Conservation (phyloP, 2,797 vertebrate species). For the Urosaurus nigricauda region DNA sequence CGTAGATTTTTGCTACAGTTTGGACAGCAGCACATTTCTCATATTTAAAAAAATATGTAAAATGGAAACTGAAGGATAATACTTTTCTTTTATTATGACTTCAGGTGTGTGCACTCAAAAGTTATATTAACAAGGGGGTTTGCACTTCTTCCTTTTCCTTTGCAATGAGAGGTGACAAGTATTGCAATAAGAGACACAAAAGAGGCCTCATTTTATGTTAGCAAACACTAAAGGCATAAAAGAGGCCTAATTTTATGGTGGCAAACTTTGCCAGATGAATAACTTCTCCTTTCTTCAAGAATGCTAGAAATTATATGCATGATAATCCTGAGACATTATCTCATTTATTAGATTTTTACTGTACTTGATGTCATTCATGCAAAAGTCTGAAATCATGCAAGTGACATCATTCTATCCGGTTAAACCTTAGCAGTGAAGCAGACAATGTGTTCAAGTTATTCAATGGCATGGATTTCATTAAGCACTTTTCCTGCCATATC, state of each 20-base stretch:
- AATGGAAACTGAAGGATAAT: slow-evolving; percentile 31
- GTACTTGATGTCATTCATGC: slow-evolving; percentile 4
- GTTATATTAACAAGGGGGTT: slow-evolving; percentile 41
- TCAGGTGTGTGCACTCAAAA: slow-evolving; percentile 37
- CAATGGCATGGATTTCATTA: slow-evolving; percentile 48
- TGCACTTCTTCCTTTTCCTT: slow-evolving; percentile 57
- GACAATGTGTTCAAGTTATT: slow-evolving; percentile 13
- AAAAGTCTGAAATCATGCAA: slow-evolving; percentile 39
- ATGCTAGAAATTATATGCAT: slow-evolving; percentile 18
- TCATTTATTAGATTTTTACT: slow-evolving; percentile 12
- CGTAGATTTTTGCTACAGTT: too few relatives aligned
- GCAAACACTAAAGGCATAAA: background rate
- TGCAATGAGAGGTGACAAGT: background rate
- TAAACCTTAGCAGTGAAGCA: slow-evolving; percentile 34
- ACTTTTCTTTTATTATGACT: slow-evolving; percentile 35
- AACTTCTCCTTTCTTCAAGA: slow-evolving; percentile 15
- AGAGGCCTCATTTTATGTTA: background rate
- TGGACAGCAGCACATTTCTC: slow-evolving; percentile 1
- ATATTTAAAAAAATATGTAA: background rate
- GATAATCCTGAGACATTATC: slow-evolving; percentile 4
- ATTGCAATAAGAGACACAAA: slow-evolving; percentile 27
- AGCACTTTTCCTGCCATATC: slow-evolving; percentile 28
- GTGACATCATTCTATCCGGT: slow-evolving; percentile 32
- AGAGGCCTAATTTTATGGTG: background rate
- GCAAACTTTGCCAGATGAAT: background rate